Conservation (phyloP, 2,888 invertebrate species). For the Oscheius onirici region DNA sequence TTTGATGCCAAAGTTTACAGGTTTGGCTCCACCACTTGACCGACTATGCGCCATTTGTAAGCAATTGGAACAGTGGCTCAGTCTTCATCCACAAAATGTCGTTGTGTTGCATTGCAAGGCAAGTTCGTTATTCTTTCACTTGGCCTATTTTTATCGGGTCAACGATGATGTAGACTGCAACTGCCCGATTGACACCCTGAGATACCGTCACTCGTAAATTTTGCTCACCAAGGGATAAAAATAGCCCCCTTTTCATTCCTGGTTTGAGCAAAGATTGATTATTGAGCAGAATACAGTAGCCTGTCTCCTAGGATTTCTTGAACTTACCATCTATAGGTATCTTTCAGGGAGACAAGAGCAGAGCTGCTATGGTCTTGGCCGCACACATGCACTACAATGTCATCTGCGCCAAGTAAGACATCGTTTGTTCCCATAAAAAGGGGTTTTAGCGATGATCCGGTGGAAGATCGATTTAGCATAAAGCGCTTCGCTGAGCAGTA, state of each 20-base stretch:
- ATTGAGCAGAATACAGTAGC: too few relatives aligned
- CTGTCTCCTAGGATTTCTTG: too few relatives aligned
- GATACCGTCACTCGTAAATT: too few relatives aligned
- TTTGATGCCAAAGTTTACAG: neutral
- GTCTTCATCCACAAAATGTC: slow-evolving; percentile 84
- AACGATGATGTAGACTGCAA: too few relatives aligned
- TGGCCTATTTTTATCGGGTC: too few relatives aligned
- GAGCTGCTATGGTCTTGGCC: slow-evolving; percentile 86
- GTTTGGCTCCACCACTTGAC: slow-evolving; percentile 86
- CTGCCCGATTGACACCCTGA: too few relatives aligned
- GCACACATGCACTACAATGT: slow-evolving; percentile 93
- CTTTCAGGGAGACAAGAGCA: slow-evolving; percentile 81
- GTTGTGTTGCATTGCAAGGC: slow-evolving; percentile 83
- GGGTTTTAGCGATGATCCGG: slow-evolving; percentile 76
- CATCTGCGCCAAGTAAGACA: slow-evolving; percentile 80
- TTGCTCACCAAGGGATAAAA: too few relatives aligned
- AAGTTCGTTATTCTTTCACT: too few relatives aligned
- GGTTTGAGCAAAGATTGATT: too few relatives aligned
- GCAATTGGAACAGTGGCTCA: slow-evolving; percentile 90
- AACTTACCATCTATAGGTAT: neutral
- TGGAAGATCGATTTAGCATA: slow-evolving; percentile 91
- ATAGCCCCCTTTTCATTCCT: too few relatives aligned
- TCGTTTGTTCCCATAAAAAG: neutral
- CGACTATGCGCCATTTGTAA: slow-evolving; percentile 90
- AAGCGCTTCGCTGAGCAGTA: slow-evolving; percentile 86